Evolutionary conservation across 2,797 vertebrate genomes (phyloP).

Genomic region (Anniella stebbinsi): DNA sequence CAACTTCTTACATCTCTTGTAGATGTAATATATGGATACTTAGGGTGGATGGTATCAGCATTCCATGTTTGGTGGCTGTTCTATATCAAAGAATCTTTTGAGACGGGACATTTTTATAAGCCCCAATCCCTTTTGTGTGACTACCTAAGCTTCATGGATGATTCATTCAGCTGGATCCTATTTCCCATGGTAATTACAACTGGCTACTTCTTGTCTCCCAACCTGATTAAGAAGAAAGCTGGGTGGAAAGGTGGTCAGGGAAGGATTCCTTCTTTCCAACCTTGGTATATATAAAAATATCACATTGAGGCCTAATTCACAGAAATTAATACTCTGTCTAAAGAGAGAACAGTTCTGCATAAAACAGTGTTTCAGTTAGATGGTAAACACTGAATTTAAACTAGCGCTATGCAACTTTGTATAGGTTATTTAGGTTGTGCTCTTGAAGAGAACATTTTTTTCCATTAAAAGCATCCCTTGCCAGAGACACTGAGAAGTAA

Average conservation of each 20-base stretch:
- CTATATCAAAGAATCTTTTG: not conserved
- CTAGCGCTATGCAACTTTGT: slow-evolving; percentile 44
- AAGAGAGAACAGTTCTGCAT: not conserved
- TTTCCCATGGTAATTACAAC: not conserved
- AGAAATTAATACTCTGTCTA: not conserved
- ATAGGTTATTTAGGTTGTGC: slow-evolving; percentile 46
- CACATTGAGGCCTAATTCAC: not conserved
- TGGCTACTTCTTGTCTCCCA: not conserved
- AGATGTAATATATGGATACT: not conserved
- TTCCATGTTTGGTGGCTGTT: too few species aligned
- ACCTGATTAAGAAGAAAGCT: not conserved
- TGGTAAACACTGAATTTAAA: slow-evolving; percentile 56
- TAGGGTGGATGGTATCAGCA: not conserved
- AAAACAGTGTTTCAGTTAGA: not conserved
- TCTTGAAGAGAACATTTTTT: slow-evolving; percentile 46
- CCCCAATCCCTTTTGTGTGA: not conserved
- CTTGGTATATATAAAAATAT: not conserved
- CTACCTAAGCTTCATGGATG: too few species aligned
- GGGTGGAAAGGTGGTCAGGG: not conserved
- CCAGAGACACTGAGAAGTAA: slow-evolving; percentile 79
- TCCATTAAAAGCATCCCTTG: slow-evolving; percentile 60
- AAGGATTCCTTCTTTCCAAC: not conserved
- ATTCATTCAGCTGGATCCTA: too few species aligned
- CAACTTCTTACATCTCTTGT: not conserved
- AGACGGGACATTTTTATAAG: not conserved